Evolutionary conservation across 2,888 invertebrate genomes (phyloP).

Genomic region (Sceliomorpha sp.): DNA sequence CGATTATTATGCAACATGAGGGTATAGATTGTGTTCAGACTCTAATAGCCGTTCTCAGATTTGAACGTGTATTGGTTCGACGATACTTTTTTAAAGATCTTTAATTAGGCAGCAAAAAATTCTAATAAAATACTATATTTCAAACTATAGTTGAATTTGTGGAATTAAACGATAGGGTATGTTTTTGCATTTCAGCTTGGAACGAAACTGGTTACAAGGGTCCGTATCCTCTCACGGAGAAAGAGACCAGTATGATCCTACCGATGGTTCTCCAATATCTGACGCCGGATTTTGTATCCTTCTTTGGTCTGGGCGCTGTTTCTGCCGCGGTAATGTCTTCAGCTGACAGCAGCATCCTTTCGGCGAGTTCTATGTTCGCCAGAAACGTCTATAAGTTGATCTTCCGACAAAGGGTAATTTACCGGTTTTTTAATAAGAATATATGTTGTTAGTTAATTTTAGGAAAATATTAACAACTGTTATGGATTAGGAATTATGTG

Average conservation of each 20-base stretch:
- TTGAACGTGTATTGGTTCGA: too few relatives aligned
- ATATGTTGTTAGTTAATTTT: too few relatives aligned
- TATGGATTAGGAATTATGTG: too few relatives aligned
- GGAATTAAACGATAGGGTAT: conserved; percentile 15
- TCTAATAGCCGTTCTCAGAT: too few relatives aligned
- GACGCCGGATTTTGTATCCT: conserved; percentile 97
- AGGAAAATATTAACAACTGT: too few relatives aligned
- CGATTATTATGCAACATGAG: too few relatives aligned
- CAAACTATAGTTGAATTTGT: conserved; percentile 12
- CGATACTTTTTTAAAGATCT: too few relatives aligned
- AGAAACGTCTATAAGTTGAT: conserved; percentile 98
- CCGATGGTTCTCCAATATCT: conserved; percentile 98
- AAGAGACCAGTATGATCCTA: conserved; percentile 95
- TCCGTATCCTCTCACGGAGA: conserved; percentile 86
- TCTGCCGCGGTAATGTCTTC: conserved; percentile 99
- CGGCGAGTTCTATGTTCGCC: conserved; percentile 99
- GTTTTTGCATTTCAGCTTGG: conserved; percentile 87
- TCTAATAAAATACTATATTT: too few relatives aligned
- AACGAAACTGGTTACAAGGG: conserved; percentile 94
- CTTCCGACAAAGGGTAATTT: conserved; percentile 91
- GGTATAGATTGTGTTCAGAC: too few relatives aligned
- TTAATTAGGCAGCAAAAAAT: too few relatives aligned
- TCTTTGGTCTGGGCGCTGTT: conserved; percentile 98
- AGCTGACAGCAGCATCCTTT: conserved; percentile 98
- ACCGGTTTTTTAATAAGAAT: neutral